Percentiles rank a stretch among this genome's conserved stretches.
Evolutionary conservation across 2,113 vertebrate species (phyloP).

Genomic region (Puma concolor): DNA sequence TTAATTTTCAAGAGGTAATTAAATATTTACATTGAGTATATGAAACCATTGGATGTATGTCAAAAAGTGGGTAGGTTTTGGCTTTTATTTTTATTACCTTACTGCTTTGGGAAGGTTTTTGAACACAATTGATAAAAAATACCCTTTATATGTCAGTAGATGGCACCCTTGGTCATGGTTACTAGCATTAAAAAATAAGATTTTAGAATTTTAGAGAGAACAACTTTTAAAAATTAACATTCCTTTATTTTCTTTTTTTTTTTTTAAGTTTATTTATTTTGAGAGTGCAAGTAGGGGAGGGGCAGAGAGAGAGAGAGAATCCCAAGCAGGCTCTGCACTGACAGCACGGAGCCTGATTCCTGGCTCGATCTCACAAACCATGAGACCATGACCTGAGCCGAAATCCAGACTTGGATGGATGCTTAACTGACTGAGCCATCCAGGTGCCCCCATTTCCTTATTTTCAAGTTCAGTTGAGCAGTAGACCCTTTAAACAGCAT

Average conservation of each 20-base stretch:
- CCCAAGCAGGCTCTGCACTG: not conserved
- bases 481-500: not conserved
- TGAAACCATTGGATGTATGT: not conserved
- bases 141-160: conserved; percentile 46
- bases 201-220: conserved; percentile 62
- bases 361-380: not conserved
- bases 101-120: not conserved
- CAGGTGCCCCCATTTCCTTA: not conserved
- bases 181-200: not conserved
- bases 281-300: accelerated
- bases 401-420: not conserved
- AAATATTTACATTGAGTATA: not conserved
- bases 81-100: not conserved
- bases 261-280: not conserved
- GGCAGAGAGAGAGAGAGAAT: not conserved
- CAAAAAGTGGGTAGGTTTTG: not conserved
- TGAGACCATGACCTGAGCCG: not conserved
- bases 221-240: conserved; percentile 46
- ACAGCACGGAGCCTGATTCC: not conserved
- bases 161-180: conserved; percentile 55
- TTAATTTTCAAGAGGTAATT: not conserved
- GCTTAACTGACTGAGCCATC: not conserved
- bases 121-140: conserved; percentile 14
- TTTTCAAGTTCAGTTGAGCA: conserved; percentile 29
- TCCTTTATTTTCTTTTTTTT: conserved; percentile 47